Base-by-base conservation (phyloP, 2,888 invertebrate species). In the Stictocephala bisonia region DNA sequence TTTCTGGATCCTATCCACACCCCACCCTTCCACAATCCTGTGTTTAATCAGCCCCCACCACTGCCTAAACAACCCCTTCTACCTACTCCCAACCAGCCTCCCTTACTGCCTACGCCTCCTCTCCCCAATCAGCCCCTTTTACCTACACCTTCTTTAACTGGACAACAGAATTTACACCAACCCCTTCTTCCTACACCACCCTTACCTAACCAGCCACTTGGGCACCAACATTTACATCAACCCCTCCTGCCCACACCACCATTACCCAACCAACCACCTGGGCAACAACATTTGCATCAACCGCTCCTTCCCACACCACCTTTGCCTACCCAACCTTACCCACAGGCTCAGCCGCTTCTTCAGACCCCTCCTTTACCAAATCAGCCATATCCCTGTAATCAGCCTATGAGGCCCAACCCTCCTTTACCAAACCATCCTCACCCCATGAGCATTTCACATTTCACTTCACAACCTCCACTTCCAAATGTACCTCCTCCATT, bases 371-470 rank as follows among this genome's bases (percentile, higher is more conserved):
- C 60, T n/a, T 18, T 60, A 13, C 60, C 60, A 1, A 60, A 6
- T 35, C 60, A 60, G 35, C 60, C 60, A 13, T 35, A 35, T n/a
- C 56, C 56, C 2, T 40, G 22, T 11, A 58, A 58, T 58, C 60
- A 60, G 24, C 35, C 40, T 9, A 60, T 64, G 64, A 20, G 35
- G 1, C 60, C 18, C 22, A 64, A 41, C 2, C 64, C 64, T 1
- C 64, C 64, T 1, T 27, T 64, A 1, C 64, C 64, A 1, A 44
- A 15, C 15, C 64, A 74, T 41, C 67, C 71, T 40, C 60, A 13
- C 70, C 79, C 27, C 80, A 80, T 41, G 80, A 68, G 31, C 50
- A 24, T 66, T 18, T 26, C 72, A 51, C 41, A 29, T 9, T 31
- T 67, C 20, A 26, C 60, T 24, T 11, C 50, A 15, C 50, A 48